Conservation (phyloP, 2,888 invertebrate species). For the Euzophera pinguis region DNA sequence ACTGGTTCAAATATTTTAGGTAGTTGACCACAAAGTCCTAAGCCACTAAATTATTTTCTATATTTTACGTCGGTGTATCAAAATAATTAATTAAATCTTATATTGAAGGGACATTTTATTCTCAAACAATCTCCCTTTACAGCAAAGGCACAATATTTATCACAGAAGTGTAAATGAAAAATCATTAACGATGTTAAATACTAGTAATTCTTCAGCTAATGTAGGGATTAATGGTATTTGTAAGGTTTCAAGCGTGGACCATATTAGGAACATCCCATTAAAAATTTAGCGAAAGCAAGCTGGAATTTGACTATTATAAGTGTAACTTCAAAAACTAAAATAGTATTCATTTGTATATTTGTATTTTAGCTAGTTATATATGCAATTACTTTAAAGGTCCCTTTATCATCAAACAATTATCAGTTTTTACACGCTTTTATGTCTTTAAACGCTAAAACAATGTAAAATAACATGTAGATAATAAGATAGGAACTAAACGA, state of each 20-base stretch:
- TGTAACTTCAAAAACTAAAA: too few relatives aligned
- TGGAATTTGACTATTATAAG: too few relatives aligned
- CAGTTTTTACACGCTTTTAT: too few relatives aligned
- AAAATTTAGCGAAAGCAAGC: not conserved
- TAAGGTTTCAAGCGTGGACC: not conserved
- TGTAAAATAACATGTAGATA: constrained; percentile 1
- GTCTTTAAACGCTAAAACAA: not conserved
- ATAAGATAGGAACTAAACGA: constrained; percentile 3
- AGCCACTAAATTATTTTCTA: too few relatives aligned
- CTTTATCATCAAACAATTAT: too few relatives aligned
- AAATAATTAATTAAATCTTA: not conserved
- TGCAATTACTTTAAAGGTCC: too few relatives aligned
- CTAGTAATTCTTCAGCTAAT: constrained; percentile 1
- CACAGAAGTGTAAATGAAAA: not conserved
- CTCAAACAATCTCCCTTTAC: constrained; percentile 1
- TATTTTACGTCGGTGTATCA: too few relatives aligned
- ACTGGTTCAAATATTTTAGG: too few relatives aligned
- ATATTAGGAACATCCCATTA: not conserved
- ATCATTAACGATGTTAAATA: constrained; percentile 1
- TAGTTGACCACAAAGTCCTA: too few relatives aligned
- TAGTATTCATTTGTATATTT: too few relatives aligned
- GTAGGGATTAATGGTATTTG: not conserved
- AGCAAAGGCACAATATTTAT: not conserved
- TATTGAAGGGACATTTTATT: too few relatives aligned
- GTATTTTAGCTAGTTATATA: too few relatives aligned